Percentiles rank a stretch among this genome's conserved stretches.
These are phyloP conservation scores for Molossus molossus DNA, from an alignment of 2,797 vertebrate genomes.

Conservation along the genomic window DNA sequence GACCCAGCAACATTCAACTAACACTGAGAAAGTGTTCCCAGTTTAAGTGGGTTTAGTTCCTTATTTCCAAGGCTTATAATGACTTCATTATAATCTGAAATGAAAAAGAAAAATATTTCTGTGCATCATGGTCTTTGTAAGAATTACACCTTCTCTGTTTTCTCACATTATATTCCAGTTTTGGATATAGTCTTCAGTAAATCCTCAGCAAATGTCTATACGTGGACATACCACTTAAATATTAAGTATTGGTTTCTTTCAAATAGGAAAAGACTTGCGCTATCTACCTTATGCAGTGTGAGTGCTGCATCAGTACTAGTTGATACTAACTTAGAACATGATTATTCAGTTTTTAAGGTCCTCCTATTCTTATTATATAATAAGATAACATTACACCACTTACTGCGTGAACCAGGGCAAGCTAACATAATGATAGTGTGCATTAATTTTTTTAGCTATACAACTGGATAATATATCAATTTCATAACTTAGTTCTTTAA, in stretches of 20 bases:
- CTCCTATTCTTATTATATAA: neutral
- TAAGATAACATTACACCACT: neutral
- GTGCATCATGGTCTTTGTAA: neutral
- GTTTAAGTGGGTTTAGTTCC: neutral
- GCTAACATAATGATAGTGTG: constrained; percentile 14
- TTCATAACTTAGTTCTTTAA: neutral
- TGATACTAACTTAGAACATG: neutral
- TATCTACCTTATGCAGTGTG: neutral
- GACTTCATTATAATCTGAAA: neutral
- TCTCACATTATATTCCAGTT: neutral
- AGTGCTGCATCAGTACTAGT: neutral
- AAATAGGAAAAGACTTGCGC: neutral
- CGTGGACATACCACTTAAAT: neutral
- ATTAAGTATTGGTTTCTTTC: neutral
- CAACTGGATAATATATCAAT: neutral
- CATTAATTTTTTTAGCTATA: neutral
- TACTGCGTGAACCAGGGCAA: neutral
- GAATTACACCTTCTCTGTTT: neutral
- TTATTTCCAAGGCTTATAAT: neutral
- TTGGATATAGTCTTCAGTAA: constrained; percentile 38
- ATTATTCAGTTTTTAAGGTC: constrained; percentile 1
- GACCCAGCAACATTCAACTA: neutral
- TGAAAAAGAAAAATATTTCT: constrained; percentile 6
- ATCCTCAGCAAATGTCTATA: neutral
- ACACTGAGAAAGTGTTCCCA: neutral